Evolutionary conservation across 1,140 invertebrate genomes (phyloP).

Genomic region (Scaptomyza montana): DNA sequence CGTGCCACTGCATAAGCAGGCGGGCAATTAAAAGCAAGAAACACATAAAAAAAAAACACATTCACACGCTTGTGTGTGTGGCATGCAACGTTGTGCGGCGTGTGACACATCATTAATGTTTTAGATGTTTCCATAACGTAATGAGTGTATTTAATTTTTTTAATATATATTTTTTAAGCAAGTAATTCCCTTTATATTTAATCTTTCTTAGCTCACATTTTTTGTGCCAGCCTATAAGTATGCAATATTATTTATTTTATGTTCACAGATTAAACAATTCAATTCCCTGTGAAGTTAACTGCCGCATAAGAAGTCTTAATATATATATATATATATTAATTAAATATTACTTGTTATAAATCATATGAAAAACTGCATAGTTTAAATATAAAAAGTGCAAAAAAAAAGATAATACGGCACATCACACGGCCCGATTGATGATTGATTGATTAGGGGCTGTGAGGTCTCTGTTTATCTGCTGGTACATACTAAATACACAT

Average conservation of each 20-base stretch:
- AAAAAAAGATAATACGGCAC: slow-evolving; percentile 42
- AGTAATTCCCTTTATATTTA: neutral
- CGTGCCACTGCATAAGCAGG: slow-evolving; percentile 71
- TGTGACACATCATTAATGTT: slow-evolving; percentile 59
- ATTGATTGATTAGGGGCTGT: slow-evolving; percentile 1
- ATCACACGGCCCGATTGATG: slow-evolving; percentile 31
- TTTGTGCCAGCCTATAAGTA: slow-evolving; percentile 26
- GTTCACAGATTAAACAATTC: too few species aligned
- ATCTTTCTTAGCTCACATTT: too few species aligned
- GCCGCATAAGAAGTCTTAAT: too few species aligned
- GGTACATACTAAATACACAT: neutral
- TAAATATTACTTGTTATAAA: slow-evolving; percentile 45
- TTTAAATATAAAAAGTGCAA: slow-evolving; percentile 63
- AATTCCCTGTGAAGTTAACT: too few species aligned
- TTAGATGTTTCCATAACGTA: slow-evolving; percentile 28
- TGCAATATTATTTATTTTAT: slow-evolving; percentile 19
- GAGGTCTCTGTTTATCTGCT: neutral
- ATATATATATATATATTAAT: neutral
- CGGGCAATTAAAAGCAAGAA: slow-evolving; percentile 74
- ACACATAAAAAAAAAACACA: slow-evolving; percentile 23
- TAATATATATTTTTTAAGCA: neutral
- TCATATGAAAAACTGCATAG: slow-evolving; percentile 53
- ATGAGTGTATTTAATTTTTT: neutral
- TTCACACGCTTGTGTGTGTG: neutral
- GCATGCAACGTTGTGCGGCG: slow-evolving; percentile 8